Conservation (phyloP, 1,140 invertebrate species). For the Phymorhynchus buccinoides region DNA sequence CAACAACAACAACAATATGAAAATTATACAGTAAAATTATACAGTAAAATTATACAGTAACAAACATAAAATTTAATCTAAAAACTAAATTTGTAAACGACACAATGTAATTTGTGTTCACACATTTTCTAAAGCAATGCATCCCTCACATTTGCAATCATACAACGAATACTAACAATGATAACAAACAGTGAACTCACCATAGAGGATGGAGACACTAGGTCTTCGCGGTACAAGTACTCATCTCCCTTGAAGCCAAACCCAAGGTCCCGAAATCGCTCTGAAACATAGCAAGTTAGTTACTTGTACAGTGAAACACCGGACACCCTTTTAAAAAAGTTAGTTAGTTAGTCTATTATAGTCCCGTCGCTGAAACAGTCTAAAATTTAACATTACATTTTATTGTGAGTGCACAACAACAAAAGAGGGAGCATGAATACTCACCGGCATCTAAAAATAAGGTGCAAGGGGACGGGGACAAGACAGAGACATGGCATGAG, state of each 20-base stretch:
- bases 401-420: neutral
- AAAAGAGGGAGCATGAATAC: conserved; percentile 19
- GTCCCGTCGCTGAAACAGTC: too few species aligned
- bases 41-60: too few species aligned
- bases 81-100: too few species aligned
- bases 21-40: too few species aligned
- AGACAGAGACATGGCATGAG: neutral
- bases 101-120: too few species aligned
- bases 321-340: too few species aligned
- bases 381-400: too few species aligned
- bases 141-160: neutral
- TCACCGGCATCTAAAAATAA: conserved; percentile 38
- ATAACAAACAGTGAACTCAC: conserved; percentile 50
- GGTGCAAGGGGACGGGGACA: neutral
- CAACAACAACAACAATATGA: too few species aligned
- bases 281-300: conserved; percentile 44
- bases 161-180: neutral
- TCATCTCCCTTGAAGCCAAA: conserved; percentile 51
- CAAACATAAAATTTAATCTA: too few species aligned
- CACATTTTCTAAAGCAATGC: too few species aligned
- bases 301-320: too few species aligned
- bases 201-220: conserved; percentile 62
- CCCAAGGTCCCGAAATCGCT: conserved; percentile 54
- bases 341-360: too few species aligned
- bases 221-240: conserved; percentile 64